Conservation (phyloP, 2,888 invertebrate species). For the Cryptocephalus moraei region DNA sequence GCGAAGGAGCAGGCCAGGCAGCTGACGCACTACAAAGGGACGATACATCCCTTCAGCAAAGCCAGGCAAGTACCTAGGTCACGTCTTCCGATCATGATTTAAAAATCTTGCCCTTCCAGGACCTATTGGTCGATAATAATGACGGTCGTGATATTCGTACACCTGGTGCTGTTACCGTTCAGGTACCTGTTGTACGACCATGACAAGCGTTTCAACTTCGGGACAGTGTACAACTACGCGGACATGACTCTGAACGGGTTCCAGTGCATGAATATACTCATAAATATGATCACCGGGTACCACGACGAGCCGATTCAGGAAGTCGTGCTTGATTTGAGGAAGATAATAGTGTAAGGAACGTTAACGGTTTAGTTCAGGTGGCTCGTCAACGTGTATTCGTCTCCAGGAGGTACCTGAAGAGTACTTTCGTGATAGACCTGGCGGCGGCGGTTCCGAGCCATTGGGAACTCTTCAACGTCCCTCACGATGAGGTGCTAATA, state of each 20-base stretch:
- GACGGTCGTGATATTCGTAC: slow-evolving; percentile 16
- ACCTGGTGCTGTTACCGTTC: slow-evolving; percentile 19
- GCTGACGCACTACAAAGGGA: slow-evolving; percentile 17
- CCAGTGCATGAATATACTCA: slow-evolving; percentile 16
- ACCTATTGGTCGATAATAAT: slow-evolving; percentile 22
- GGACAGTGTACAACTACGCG: slow-evolving; percentile 5
- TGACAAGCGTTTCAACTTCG: slow-evolving; percentile 1
- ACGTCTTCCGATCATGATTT: slow-evolving; percentile 3
- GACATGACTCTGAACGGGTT: slow-evolving; percentile 11
- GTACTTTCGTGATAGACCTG: slow-evolving; percentile 12
- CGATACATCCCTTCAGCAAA: slow-evolving; percentile 26
- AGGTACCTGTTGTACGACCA: slow-evolving; percentile 16
- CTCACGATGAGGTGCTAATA: not conserved
- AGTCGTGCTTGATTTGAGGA: slow-evolving; percentile 20
- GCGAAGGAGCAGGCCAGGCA: slow-evolving; percentile 25
- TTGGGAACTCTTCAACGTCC: slow-evolving; percentile 7
- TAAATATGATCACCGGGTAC: slow-evolving; percentile 24
- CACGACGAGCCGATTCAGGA: slow-evolving; percentile 26
- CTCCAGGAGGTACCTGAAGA: slow-evolving; percentile 15
- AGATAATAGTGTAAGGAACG: slow-evolving; percentile 17
- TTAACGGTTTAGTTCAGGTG: not conserved
- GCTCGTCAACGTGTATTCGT: not conserved
- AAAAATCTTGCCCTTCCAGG: slow-evolving; percentile 8
- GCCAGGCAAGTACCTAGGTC: slow-evolving; percentile 15
- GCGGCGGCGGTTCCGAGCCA: slow-evolving; percentile 11